phyloP scores from a whole-genome alignment of 1,140 invertebrate species.

The Drosophila watanabei region DNA sequence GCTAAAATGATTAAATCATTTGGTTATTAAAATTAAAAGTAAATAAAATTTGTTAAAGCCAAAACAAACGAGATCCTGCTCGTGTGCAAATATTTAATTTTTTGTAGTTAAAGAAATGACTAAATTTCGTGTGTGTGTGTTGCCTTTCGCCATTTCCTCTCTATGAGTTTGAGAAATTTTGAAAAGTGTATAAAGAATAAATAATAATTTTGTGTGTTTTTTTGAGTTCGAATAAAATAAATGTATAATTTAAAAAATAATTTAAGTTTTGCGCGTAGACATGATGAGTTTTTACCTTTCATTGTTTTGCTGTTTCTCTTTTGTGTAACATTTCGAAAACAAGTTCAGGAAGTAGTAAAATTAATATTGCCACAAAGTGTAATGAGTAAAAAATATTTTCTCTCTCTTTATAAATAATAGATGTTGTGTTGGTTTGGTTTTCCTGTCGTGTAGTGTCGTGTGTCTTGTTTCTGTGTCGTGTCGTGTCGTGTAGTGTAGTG shows the following conservation, averaged over 20 bases:
- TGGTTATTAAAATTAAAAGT: conserved; percentile 72
- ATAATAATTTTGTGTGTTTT: conserved; percentile 71
- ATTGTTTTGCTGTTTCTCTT: conserved; percentile 33
- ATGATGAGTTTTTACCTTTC: conserved; percentile 59
- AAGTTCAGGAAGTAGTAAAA: conserved; percentile 53
- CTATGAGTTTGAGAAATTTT: conserved; percentile 62
- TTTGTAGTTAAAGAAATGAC: conserved; percentile 56
- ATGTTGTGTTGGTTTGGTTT: conserved; percentile 42
- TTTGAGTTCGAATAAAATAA: conserved; percentile 59
- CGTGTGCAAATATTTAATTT: conserved; percentile 62
- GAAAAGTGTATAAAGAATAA: conserved; percentile 66
- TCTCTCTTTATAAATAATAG: conserved; percentile 75
- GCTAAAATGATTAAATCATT: conserved; percentile 63
- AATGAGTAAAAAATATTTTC: conserved; percentile 62
- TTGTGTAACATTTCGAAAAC: conserved; percentile 49
- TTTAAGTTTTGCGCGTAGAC: conserved; percentile 80
- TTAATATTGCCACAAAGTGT: conserved; percentile 68
- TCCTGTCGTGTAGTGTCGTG: conserved; percentile 4
- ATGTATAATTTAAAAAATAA: conserved; percentile 67
- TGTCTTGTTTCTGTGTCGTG: conserved; percentile 22
- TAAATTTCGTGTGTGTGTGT: conserved; percentile 26
- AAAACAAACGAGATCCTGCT: conserved; percentile 85
- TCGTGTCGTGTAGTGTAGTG: conserved; percentile 13
- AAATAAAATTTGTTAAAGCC: conserved; percentile 78
- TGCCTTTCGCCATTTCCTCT: conserved; percentile 30